Evolutionary conservation across 1,140 invertebrate genomes (phyloP).

Genomic region (Calliopsis andreniformis): DNA sequence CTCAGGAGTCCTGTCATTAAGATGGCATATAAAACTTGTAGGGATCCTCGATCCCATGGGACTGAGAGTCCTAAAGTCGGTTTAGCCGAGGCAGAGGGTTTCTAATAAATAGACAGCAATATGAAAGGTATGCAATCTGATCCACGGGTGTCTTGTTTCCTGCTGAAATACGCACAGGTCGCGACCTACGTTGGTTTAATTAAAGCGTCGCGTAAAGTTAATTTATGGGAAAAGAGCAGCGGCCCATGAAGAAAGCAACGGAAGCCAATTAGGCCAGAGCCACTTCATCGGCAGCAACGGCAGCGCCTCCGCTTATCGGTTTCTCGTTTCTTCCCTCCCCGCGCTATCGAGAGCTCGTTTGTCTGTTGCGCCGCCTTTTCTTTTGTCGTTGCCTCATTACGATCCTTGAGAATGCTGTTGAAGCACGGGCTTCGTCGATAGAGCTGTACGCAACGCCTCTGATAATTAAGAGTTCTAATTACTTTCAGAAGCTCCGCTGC

Average conservation of each 20-base stretch:
- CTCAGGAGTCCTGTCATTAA: neutral
- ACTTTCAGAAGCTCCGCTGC: constrained; percentile 35
- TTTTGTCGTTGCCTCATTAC: constrained; percentile 62
- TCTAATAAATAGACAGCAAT: constrained; percentile 47
- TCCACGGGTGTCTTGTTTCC: constrained; percentile 28
- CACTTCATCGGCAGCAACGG: constrained; percentile 54
- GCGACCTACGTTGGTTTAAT: constrained; percentile 60
- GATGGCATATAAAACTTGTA: neutral
- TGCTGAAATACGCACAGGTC: constrained; percentile 45
- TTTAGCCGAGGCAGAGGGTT: neutral
- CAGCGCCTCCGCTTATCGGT: constrained; percentile 54
- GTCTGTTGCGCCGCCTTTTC: constrained; percentile 45
- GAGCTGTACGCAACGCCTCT: constrained; percentile 36
- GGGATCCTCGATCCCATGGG: neutral
- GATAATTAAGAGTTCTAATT: constrained; percentile 67
- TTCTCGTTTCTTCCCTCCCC: constrained; percentile 16
- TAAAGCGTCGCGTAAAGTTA: constrained; percentile 66
- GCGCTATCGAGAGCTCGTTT: constrained; percentile 52
- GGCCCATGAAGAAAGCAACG: constrained; percentile 63
- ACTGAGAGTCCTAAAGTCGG: too few species aligned
- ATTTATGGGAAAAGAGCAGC: constrained; percentile 63
- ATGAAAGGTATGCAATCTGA: constrained; percentile 13
- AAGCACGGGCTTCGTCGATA: constrained; percentile 24
- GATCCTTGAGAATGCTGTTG: constrained; percentile 54
- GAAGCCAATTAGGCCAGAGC: constrained; percentile 69